Base-by-base conservation (phyloP, 2,113 vertebrate genomes). In the Prolemur simus region DNA sequence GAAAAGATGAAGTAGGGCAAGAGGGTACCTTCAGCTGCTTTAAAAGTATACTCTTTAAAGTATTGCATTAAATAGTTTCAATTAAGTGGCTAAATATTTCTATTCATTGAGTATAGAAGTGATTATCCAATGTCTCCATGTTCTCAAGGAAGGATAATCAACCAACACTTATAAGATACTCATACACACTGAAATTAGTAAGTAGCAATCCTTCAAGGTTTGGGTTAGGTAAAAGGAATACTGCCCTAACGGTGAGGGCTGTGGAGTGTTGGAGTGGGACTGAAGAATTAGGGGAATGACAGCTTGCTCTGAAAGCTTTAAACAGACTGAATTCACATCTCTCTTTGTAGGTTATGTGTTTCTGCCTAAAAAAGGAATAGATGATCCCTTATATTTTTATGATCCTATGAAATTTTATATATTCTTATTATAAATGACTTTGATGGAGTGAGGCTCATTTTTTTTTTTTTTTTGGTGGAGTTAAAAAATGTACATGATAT, bases 361-460 rank as follows among this genome's bases (percentile, higher is more conserved):
- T 96, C 42, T 95, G 39, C 17, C 42, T 73, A 29, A 80, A 68
- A 80, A 74, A 34, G 25, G 34, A 81, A 73, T 60, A 60, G 14
- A n/a, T 88, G 84, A 85, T 56, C 27, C 21, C 66, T 39, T 81
- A 60, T 21, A 58, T 42, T 93, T 85, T 74, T 78, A 78, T 87
- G 34, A 87, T 80, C 42, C 83, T 86, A 37, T 63, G 29, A 94
- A 77, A 17, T 90, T 97, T 77, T 85, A 58, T 89, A 52, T 82
- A 63, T 52, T 86, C 63, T 77, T 64, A 77, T 94, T 34, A 76
- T 69, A 81, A 52, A 77, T 54, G 8, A 34, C 86, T 83, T 87
- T n/a, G 17, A 37, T 81, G n/a, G 27, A 10, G 34, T 85, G 32
- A 81, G 15, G 37, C 25, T 64, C 49, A 47, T 78, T 54, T 54